phyloP scores from a whole-genome alignment of 2,797 vertebrate species.

The Semotilus atromaculatus region DNA sequence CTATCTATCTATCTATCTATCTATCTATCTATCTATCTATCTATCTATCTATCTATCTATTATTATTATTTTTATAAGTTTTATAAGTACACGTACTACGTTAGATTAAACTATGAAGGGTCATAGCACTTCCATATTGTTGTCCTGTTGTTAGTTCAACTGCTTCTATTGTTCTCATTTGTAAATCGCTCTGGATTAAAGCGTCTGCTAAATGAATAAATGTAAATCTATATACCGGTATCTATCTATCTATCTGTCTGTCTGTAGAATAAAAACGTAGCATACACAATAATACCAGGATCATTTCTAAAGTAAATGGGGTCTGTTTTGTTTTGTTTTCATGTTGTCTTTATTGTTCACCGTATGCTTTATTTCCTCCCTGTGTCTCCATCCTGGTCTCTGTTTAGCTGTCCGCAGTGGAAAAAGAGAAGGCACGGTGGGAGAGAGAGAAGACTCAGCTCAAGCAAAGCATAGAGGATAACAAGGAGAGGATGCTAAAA shows the following conservation, averaged over 20 bases:
- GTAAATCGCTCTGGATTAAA: too few relatives aligned
- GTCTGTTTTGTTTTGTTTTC: background rate
- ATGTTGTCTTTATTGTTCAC: background rate
- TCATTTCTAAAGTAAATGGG: background rate
- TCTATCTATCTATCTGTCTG: background rate
- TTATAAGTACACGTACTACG: too few relatives aligned
- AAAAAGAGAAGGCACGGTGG: slow-evolving; percentile 96
- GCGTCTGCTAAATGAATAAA: too few relatives aligned
- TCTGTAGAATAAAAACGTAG: background rate
- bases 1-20: accelerated
- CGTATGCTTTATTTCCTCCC: background rate
- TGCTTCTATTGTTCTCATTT: too few relatives aligned
- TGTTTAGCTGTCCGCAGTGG: slow-evolving; percentile 87
- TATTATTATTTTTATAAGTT: too few relatives aligned
- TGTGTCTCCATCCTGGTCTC: slow-evolving; percentile 11
- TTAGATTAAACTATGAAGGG: too few relatives aligned
- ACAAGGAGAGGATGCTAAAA: slow-evolving; percentile 97
- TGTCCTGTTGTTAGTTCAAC: too few relatives aligned
- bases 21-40: too few relatives aligned
- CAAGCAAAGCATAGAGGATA: slow-evolving; percentile 97
- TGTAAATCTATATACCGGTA: background rate
- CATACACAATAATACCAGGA: background rate
- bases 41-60: too few relatives aligned
- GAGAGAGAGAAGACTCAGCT: slow-evolving; percentile 94
- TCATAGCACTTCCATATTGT: too few relatives aligned